Evolutionary conservation across 2,888 invertebrate genomes (phyloP).

Genomic region (Peribatodes rhomboidaria): DNA sequence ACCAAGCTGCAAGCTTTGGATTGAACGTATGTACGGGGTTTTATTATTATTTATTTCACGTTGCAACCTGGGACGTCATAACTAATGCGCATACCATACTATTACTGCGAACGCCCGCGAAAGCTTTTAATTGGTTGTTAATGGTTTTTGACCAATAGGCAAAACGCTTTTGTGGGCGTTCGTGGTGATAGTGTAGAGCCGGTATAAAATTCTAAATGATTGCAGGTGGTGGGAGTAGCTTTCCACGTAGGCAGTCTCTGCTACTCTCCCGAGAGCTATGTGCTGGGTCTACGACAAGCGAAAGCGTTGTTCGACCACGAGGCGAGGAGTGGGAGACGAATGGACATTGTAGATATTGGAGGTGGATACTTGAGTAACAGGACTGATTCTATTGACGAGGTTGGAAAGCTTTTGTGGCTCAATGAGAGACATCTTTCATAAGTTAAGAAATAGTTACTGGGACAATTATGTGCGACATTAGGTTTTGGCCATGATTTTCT

Average conservation of each 20-base stretch:
- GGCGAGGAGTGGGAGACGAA: conserved; percentile 52
- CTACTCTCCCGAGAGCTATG: conserved; percentile 52
- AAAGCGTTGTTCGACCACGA: conserved; percentile 60
- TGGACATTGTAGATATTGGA: conserved; percentile 62
- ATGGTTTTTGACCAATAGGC: too few species aligned
- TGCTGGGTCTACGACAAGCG: conserved; percentile 50
- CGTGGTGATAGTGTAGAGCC: too few species aligned
- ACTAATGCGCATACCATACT: too few species aligned
- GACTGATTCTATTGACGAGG: conserved; percentile 54
- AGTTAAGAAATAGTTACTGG: too few species aligned
- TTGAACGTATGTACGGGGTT: conserved; percentile 55
- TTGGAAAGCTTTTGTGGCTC: conserved; percentile 24
- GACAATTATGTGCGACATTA: too few species aligned
- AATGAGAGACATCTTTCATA: too few species aligned
- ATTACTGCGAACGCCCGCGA: too few species aligned
- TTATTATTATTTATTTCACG: too few species aligned
- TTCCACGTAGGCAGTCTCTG: conserved; percentile 62
- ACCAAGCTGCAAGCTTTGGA: conserved; percentile 60
- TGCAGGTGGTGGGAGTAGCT: conserved; percentile 61
- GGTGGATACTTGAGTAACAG: conserved; percentile 53
- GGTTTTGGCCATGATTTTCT: too few species aligned
- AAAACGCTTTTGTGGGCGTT: too few species aligned
- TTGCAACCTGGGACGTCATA: too few species aligned
- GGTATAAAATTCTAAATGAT: background rate
- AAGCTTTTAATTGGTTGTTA: too few species aligned